These are phyloP conservation scores for Burhinus bistriatus DNA, from an alignment of 2,113 vertebrate genomes.

Conservation along the genomic window DNA sequence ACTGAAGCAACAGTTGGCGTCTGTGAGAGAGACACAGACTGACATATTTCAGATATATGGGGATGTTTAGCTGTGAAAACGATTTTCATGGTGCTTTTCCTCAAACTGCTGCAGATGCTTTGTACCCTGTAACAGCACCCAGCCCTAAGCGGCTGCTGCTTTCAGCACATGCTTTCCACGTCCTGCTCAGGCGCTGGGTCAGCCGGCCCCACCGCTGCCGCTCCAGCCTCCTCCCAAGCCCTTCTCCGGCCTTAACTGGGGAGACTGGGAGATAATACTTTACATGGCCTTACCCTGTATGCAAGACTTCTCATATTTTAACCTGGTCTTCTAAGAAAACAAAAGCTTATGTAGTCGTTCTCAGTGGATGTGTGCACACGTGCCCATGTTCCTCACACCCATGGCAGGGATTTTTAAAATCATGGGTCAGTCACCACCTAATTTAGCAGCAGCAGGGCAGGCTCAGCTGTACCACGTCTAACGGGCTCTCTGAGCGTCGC, in stretches of 20 bases:
- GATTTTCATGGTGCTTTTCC: background rate
- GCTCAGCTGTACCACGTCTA: background rate
- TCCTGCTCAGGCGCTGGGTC: accelerated
- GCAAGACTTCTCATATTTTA: background rate
- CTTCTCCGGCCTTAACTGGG: background rate
- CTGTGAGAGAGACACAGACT: background rate
- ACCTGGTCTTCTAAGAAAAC: background rate
- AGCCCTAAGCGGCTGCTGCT: background rate
- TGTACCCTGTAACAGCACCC: background rate
- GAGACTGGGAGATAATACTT: background rate
- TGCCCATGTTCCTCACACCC: background rate
- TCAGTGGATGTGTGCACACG: background rate
- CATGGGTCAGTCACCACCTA: background rate
- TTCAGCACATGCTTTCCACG: background rate
- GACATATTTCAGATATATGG: background rate
- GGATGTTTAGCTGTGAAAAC: background rate
- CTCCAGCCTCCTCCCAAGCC: background rate
- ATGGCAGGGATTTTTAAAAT: background rate
- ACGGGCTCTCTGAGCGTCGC: background rate
- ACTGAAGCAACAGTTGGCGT: background rate
- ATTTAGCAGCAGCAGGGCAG: background rate
- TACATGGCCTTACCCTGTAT: background rate
- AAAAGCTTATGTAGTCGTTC: background rate
- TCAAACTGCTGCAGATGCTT: background rate
- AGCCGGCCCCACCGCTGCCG: background rate